These are phyloP conservation scores for Brachyopa scutellaris DNA, from an alignment of 2,888 invertebrate species.

Conservation along the genomic window DNA sequence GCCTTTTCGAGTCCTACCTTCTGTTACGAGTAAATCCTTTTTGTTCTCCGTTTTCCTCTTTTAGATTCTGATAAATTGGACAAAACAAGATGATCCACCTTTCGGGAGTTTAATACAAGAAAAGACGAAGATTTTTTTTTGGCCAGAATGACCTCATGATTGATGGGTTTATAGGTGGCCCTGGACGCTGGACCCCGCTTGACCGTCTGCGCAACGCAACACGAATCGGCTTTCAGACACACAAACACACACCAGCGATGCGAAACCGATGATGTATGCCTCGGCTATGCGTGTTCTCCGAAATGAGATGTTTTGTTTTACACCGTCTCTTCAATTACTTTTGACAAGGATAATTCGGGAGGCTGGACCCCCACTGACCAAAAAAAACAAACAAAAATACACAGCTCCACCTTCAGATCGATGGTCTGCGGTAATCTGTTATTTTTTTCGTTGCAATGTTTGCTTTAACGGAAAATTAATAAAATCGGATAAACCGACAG, in stretches of 20 bases:
- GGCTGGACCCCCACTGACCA: slow-evolving; percentile 47
- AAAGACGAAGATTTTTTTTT: slow-evolving; percentile 38
- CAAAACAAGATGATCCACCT: slow-evolving; percentile 40
- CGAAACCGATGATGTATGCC: slow-evolving; percentile 39
- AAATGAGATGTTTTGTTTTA: slow-evolving; percentile 70
- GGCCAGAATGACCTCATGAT: slow-evolving; percentile 64
- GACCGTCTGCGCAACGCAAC: not conserved
- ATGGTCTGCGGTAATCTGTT: slow-evolving; percentile 23
- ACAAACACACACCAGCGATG: slow-evolving; percentile 4
- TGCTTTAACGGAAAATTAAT: slow-evolving; percentile 62
- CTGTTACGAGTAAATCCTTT: slow-evolving; percentile 11
- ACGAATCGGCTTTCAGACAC: slow-evolving; percentile 19
- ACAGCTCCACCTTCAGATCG: not conserved
- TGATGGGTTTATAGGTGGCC: slow-evolving; percentile 59
- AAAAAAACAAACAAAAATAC: not conserved
- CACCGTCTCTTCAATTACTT: slow-evolving; percentile 68
- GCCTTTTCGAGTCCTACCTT: not conserved
- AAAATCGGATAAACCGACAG: slow-evolving; percentile 40
- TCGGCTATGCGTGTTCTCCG: slow-evolving; percentile 55
- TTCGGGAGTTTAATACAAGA: slow-evolving; percentile 8
- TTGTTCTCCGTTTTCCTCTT: not conserved
- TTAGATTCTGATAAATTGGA: slow-evolving; percentile 53
- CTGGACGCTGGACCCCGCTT: not conserved
- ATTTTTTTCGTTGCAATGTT: slow-evolving; percentile 50
- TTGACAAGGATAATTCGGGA: slow-evolving; percentile 71